Base-by-base conservation (phyloP, 2,888 invertebrate species). In the Lypha dubia region DNA sequence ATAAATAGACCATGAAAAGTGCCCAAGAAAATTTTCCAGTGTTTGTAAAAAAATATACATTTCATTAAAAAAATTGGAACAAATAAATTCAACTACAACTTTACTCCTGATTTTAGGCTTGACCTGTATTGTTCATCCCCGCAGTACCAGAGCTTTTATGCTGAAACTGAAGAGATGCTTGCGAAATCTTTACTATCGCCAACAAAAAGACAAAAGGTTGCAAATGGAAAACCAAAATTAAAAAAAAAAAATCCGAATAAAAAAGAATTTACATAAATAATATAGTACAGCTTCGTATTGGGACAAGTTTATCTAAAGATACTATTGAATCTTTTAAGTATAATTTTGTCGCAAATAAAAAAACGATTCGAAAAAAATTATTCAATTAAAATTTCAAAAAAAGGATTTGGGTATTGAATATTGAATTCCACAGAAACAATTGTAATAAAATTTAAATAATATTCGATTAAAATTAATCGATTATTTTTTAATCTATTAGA, bases 111-210 rank as follows among this genome's bases (percentile, higher is more conserved):
- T 75, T 4, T 28, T 51, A 13, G 74, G 74, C 20, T 28, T 74
- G 62, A 17, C 28, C 15, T 75, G 75, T 8, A 65, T 75, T 13
- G 22, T 75, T n/a, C 75, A 65, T 46, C 75, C 75, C 0, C n/a
- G 32, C 11, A 7, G 5, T 13, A 22, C 53, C 1, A 44, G 56
- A 0, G 15, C 28, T 1, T 74, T 3, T 11, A 7, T 32, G 0
- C 32, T 3, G 1, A 20, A 28, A 4, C 2, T 63, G 5, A 53
- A 6, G 6, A 49, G 28, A 56, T 46, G 32, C n/a, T 44, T 53
- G 3, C 20, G 32, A 5, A 53, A 3, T 13, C 8, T 7, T 15
- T 65, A 28, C 3, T 22, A 20, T n/a, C 8, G n/a, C 1, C 38
- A 51, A 13, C 32, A 41, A 38, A 13, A 17, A 4, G 32, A 44